Conservation (phyloP, 1,140 invertebrate species). For the Leptopilina boulardi region DNA sequence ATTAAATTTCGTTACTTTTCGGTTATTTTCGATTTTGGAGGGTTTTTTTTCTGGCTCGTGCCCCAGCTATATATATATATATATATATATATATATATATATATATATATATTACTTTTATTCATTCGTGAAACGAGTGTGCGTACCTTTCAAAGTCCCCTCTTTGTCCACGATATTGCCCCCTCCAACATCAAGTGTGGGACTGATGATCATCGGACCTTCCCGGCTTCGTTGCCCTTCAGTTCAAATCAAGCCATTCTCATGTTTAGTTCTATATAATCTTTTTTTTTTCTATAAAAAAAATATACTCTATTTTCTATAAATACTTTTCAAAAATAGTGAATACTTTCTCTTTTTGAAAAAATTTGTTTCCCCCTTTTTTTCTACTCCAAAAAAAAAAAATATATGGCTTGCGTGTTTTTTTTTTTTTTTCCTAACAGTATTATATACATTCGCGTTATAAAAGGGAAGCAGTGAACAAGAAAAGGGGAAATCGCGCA, state of each 20-base stretch:
- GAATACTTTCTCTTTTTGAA: not conserved
- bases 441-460: not conserved
- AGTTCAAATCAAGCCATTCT: slow-evolving; percentile 5
- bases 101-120: too few species aligned
- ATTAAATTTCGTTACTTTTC: slow-evolving; percentile 3
- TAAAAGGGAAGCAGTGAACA: not conserved
- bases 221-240: slow-evolving; percentile 10
- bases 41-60: slow-evolving; percentile 7
- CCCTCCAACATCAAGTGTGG: not conserved
- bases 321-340: not conserved
- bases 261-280: not conserved
- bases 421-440: too few species aligned
- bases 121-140: too few species aligned
- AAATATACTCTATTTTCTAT: not conserved
- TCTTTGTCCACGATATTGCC: not conserved
- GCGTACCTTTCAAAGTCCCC: not conserved
- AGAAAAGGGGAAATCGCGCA: slow-evolving; percentile 28
- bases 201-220: slow-evolving; percentile 4
- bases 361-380: too few species aligned
- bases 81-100: too few species aligned
- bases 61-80: not conserved
- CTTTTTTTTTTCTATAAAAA: too few species aligned
- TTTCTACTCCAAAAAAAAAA: not conserved
- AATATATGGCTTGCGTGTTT: not conserved
- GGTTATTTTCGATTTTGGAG: slow-evolving; percentile 9